Conservation (phyloP, 2,113 vertebrate species). For the Megalops atlanticus region DNA sequence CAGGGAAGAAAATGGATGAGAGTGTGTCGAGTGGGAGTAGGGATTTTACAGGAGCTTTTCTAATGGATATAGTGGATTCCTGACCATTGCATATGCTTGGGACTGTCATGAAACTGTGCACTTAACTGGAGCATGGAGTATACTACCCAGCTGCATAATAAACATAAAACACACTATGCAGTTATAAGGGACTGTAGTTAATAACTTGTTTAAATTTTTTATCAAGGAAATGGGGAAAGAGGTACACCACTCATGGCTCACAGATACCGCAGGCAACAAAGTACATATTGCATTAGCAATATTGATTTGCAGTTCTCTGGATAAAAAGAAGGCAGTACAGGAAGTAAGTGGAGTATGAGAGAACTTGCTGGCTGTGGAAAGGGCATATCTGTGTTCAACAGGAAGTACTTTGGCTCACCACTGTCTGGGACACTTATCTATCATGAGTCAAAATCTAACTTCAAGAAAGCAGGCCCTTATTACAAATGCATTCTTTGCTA, state of each 20-base stretch:
- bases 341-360: background rate
- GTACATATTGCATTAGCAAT: background rate
- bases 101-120: background rate
- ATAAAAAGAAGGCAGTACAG: background rate
- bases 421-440: background rate
- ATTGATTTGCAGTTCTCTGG: background rate
- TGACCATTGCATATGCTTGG: background rate
- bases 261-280: conserved; percentile 3
- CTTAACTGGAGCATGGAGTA: background rate
- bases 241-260: background rate
- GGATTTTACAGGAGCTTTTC: background rate
- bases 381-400: background rate
- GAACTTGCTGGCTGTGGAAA: too few relatives aligned
- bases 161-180: too few relatives aligned
- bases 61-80: too few relatives aligned
- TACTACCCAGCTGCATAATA: too few relatives aligned
- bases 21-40: background rate
- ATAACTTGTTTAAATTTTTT: background rate
- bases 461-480: background rate
- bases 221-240: background rate
- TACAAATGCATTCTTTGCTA: background rate
- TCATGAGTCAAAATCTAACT: background rate
- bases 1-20: background rate
- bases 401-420: background rate
- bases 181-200: background rate